Base-by-base conservation (phyloP, 2,888 invertebrate species). In the Ormia ochracea region DNA sequence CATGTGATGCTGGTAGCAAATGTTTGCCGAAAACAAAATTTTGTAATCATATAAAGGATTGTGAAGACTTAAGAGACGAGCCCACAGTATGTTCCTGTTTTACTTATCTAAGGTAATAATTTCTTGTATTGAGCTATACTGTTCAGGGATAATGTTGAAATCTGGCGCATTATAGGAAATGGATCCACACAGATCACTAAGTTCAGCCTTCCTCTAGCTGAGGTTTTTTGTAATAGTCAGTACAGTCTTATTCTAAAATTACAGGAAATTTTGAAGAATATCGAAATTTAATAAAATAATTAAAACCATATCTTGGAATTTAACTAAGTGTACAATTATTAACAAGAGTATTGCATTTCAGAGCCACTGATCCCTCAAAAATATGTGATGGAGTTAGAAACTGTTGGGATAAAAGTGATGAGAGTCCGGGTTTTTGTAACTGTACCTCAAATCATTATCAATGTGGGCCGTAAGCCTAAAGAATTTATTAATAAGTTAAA, bases 311-410 rank as follows among this genome's bases (percentile, higher is more conserved):
- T 36, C n/a, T 36, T n/a, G n/a, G n/a, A 36, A 1, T 1, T 7
- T 14, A 2, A 7, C 9, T 17, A 41, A 41, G 12, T 9, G 2
- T 7, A 43, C 31, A 43, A 14, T 9, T 7, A 41, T 28, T 45
- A 23, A 28, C 17, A 33, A n/a, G 10, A 36, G 6, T 17, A 5
- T 17, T 6, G 21, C 4, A 50, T 76, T 69, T 23, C 12, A 90
- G 90, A 54, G 90, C 94, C n/a, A 93, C 94, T 0, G 91, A 92
- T 84, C 94, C 95, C 0, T 90, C 91, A 0, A 92, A 92, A 82
- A 90, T 96, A 4, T 96, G 96, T 86, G 95, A 96, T 85, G 95
- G 95, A 0, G 90, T 92, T 5, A 90, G 94, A 6, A 93, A 96
- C 85, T 96, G 96, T 85, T 90, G 91, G 81, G 96, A 96, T 85